A percentile compares a stretch with the other conserved stretches of the same genome.
Evolutionary conservation across 2,113 vertebrate genomes (phyloP).

Genomic region (Scopus umbretta): DNA sequence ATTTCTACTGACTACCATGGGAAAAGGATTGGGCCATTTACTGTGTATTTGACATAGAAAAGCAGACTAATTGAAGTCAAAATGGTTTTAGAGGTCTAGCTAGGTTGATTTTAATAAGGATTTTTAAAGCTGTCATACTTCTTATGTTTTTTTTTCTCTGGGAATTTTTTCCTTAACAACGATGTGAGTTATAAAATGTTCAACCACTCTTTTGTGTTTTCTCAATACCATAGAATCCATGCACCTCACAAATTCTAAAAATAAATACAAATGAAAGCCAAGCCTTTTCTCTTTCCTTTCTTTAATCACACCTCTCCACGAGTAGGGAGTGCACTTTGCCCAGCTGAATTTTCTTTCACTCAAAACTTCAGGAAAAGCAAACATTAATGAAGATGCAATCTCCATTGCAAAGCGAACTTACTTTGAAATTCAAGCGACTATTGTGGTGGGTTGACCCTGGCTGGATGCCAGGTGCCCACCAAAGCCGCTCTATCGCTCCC

Average conservation of each 20-base stretch:
- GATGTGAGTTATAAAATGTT: not conserved
- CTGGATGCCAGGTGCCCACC: too few species aligned
- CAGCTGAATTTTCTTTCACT: not conserved
- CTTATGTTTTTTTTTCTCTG: not conserved
- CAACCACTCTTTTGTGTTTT: constrained; percentile 20
- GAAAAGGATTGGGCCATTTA: not conserved
- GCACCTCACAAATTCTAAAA: constrained; percentile 23
- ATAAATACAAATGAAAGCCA: constrained; percentile 21
- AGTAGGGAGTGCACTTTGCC: not conserved
- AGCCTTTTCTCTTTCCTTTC: not conserved
- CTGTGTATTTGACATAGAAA: not conserved
- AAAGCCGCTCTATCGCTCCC: too few species aligned
- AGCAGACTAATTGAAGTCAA: constrained; percentile 17
- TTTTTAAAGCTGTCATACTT: constrained; percentile 1
- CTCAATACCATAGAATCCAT: not conserved
- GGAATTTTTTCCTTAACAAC: not conserved
- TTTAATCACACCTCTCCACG: not conserved
- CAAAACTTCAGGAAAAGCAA: constrained; percentile 2
- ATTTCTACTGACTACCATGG: not conserved
- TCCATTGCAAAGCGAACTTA: not conserved
- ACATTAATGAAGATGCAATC: not conserved
- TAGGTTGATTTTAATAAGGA: constrained; percentile 44
- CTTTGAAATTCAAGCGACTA: constrained; percentile 12
- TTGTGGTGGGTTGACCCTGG: too few species aligned
- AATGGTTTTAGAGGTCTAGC: constrained; percentile 2